Conservation (phyloP, 2,113 vertebrate genomes). For the Tor tambroides region DNA sequence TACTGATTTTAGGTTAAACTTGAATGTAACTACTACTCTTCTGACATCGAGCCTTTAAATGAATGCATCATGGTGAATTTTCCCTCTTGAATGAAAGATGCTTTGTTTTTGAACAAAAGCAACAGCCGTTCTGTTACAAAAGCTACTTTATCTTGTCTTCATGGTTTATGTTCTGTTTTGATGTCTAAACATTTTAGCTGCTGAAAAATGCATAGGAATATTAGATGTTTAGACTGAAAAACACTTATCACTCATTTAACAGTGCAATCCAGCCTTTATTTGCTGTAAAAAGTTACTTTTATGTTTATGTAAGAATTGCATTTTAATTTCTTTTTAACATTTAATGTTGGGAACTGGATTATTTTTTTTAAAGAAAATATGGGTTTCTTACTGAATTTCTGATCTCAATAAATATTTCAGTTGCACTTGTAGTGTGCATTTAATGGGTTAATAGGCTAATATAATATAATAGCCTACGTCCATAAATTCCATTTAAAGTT, state of each 20-base stretch:
- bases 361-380: neutral
- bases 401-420: conserved; percentile 18
- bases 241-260: neutral
- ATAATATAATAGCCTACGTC: no score
- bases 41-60: neutral
- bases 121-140: neutral
- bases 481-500: no score
- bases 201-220: neutral
- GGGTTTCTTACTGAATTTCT: conserved; percentile 12
- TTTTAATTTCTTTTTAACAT: neutral
- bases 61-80: neutral
- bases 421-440: neutral
- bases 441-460: neutral
- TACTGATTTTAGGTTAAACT: conserved; percentile 6
- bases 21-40: conserved; percentile 23
- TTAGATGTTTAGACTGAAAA: neutral
- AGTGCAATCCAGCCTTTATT: neutral
- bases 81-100: neutral
- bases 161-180: neutral
- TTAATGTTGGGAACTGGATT: neutral
- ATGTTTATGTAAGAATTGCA: neutral
- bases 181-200: neutral
- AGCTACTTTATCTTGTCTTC: neutral
- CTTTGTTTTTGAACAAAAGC: neutral
- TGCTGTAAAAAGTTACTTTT: neutral